These are phyloP conservation scores for Caradrina kadenii DNA, from an alignment of 2,888 invertebrate genomes.

Conservation along the genomic window DNA sequence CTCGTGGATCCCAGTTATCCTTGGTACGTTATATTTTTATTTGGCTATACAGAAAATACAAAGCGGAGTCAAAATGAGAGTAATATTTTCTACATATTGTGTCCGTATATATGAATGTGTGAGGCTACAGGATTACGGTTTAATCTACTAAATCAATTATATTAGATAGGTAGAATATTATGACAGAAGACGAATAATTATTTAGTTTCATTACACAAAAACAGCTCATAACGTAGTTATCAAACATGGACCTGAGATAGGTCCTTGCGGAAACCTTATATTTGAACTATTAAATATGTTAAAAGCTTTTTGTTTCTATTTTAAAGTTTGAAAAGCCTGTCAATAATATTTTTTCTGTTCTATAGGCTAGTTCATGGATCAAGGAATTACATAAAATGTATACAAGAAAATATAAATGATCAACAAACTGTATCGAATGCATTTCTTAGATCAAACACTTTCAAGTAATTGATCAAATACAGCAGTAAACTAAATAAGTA, in stretches of 20 bases:
- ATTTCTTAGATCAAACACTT: slow-evolving; percentile 7
- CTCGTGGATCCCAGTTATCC: slow-evolving; percentile 45
- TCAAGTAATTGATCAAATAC: neutral
- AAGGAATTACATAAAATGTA: slow-evolving; percentile 3
- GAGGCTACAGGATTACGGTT: slow-evolving; percentile 7
- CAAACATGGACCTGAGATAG: slow-evolving; percentile 24
- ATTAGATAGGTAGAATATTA: neutral
- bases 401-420: slow-evolving; percentile 8
- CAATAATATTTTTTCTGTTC: slow-evolving; percentile 4
- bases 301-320: slow-evolving; percentile 11
- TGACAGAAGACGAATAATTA: neutral
- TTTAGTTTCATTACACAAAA: neutral
- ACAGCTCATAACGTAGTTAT: neutral
- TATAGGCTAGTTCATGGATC: neutral
- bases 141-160: slow-evolving; percentile 12
- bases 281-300: slow-evolving; percentile 2
- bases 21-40: slow-evolving; percentile 54
- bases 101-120: slow-evolving; percentile 29
- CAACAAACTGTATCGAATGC: slow-evolving; percentile 22
- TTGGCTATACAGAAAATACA: slow-evolving; percentile 35
- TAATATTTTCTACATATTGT: slow-evolving; percentile 40
- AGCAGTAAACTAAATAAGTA: neutral
- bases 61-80: slow-evolving; percentile 48
- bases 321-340: slow-evolving; percentile 27
- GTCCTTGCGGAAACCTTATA: slow-evolving; percentile 8